These are phyloP conservation scores for Lamellibrachia satsuma DNA, from an alignment of 2,888 invertebrate genomes.

Conservation along the genomic window DNA sequence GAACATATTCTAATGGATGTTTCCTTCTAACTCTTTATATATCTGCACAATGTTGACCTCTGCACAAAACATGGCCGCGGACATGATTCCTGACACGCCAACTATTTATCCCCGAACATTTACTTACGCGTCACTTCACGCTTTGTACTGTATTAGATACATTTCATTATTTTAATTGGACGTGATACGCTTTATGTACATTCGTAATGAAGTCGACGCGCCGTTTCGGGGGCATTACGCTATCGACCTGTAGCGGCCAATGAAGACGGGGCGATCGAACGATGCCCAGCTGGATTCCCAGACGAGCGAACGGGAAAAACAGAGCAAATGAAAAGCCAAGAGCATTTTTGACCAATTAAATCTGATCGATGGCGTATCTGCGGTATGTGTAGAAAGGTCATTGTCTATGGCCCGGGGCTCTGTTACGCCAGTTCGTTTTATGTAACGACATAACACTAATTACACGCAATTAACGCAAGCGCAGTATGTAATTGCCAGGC, in stretches of 20 bases:
- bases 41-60: background rate
- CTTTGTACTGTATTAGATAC: background rate
- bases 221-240: background rate
- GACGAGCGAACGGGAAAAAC: background rate
- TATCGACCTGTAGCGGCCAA: background rate
- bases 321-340: conserved; percentile 10
- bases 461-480: background rate
- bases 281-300: background rate
- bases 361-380: conserved; percentile 10
- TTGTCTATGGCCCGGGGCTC: background rate
- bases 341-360: conserved; percentile 17
- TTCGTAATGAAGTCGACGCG: conserved; percentile 12
- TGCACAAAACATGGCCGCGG: background rate
- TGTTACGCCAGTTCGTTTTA: conserved; percentile 17
- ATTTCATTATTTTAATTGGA: background rate
- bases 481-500: conserved; percentile 8
- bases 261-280: conserved; percentile 1
- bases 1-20: background rate
- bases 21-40: background rate
- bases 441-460: conserved; percentile 9
- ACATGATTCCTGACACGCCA: background rate
- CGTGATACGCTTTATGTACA: conserved; percentile 4
- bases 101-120: background rate
- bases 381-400: conserved; percentile 17
- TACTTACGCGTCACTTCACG: background rate